A percentile compares a stretch with the other conserved stretches of the same genome.
Conservation (phyloP, 1,140 invertebrate genomes). For the Varroa destructor region DNA sequence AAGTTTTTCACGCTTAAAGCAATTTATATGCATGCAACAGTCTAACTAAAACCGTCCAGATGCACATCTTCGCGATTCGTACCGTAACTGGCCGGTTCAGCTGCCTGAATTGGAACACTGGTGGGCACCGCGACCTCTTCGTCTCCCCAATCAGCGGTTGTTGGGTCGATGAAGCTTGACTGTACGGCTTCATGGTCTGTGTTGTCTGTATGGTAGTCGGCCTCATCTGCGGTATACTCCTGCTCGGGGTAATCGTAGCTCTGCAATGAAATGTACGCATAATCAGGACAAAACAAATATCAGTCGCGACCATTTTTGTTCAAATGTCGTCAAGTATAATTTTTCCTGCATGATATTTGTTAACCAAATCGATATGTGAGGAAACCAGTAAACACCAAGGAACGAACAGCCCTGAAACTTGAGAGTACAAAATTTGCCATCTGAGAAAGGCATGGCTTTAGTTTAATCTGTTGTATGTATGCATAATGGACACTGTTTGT, state of each 20-base stretch:
- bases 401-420: background rate
- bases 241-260: constrained; percentile 22
- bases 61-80: too few species aligned
- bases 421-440: too few species aligned
- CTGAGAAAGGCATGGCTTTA: too few species aligned
- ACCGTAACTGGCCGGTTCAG: too few species aligned
- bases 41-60: too few species aligned
- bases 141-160: constrained; percentile 62
- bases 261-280: background rate
- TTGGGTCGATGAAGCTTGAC: constrained; percentile 48
- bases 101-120: constrained; percentile 1
- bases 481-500: too few species aligned
- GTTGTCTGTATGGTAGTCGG: background rate
- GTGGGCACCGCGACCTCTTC: constrained; percentile 42
- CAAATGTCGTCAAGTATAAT: background rate
- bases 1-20: too few species aligned
- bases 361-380: background rate
- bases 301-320: background rate
- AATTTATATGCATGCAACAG: too few species aligned
- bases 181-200: background rate
- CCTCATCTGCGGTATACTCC: background rate
- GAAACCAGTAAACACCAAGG: background rate
- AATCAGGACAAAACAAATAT: background rate
- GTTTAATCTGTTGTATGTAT: too few species aligned
- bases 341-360: background rate